phyloP scores from a whole-genome alignment of 1,140 invertebrate species.

The Saccostrea glomerata region DNA sequence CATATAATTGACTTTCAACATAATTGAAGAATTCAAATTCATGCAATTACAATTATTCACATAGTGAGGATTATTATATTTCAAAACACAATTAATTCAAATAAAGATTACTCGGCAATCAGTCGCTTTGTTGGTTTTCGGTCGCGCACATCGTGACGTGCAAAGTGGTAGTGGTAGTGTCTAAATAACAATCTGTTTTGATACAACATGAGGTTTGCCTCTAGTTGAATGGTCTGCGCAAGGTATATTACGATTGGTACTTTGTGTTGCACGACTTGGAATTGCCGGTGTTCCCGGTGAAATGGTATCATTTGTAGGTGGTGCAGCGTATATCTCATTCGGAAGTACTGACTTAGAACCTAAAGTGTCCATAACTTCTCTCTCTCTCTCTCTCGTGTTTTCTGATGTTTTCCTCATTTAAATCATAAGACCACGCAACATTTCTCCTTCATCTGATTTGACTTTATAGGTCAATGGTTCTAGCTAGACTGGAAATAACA shows the following conservation, averaged over 20 bases:
- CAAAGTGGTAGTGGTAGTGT: too few relatives aligned
- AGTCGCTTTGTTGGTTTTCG: background rate
- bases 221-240: background rate
- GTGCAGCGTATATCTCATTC: background rate
- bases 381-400: background rate
- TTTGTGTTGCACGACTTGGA: background rate
- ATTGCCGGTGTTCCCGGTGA: background rate
- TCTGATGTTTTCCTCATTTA: constrained; percentile 2
- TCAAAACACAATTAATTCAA: background rate
- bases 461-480: constrained; percentile 39
- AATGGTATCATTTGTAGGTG: background rate
- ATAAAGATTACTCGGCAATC: background rate
- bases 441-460: background rate
- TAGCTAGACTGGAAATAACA: background rate
- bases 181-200: background rate
- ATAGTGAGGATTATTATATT: too few relatives aligned
- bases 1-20: too few relatives aligned
- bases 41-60: too few relatives aligned
- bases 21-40: too few relatives aligned
- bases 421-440: constrained; percentile 31
- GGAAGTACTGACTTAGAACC: background rate
- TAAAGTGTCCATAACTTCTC: background rate
- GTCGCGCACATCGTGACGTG: background rate
- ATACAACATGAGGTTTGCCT: background rate
- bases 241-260: background rate